Evolutionary conservation across 2,888 invertebrate genomes (phyloP), one percentile per base, ranked within the genome.

Genomic region (Hyppa rectilinea): DNA sequence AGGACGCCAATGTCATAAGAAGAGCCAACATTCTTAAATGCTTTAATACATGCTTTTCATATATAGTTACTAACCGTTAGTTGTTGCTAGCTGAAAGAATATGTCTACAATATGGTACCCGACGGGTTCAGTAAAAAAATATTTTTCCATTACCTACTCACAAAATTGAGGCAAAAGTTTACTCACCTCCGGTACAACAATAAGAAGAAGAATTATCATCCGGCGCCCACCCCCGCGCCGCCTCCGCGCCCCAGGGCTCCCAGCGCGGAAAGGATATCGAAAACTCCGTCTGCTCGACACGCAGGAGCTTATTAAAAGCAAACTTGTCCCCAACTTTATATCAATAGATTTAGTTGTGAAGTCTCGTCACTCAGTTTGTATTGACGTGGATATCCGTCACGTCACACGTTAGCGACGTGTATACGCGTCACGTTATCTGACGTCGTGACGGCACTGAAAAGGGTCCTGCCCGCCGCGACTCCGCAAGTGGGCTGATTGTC

Each of bases 261-360:
- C 3, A 29, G 14, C 5, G n/a, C 14, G 14, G 66, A 56, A 63
- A 40, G 69, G 52, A 49, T 69, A 69, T 74, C 61, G 75, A 69
- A 64, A 79, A 61, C 70, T 79, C 58, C n/a, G 20, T 36, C 26
- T 23, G 53, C 50, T 58, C 47, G 49, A 45, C 20, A 14, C 34
- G 40, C 47, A 53, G 23, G 64, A 75, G 56, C 64, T 75, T 64
- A 75, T 69, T 75, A 61, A 64, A 79, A 64, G 38, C 52, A 75
- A 74, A 40, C 55, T 60, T 60, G 47, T 56, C 52, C 47, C 23
- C 4, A 78, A 78, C 63, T 78, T 76, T 38, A 55, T 26, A 68
- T 68, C 63, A 77, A 75, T 62, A 78, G 70, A 75, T 78, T 75
- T 65, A 64, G 70, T 78, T 60, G 68, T 52, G 43, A 74, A 78